phyloP scores from a whole-genome alignment of 2,888 invertebrate genomes.

The Hybos culiciformis region DNA sequence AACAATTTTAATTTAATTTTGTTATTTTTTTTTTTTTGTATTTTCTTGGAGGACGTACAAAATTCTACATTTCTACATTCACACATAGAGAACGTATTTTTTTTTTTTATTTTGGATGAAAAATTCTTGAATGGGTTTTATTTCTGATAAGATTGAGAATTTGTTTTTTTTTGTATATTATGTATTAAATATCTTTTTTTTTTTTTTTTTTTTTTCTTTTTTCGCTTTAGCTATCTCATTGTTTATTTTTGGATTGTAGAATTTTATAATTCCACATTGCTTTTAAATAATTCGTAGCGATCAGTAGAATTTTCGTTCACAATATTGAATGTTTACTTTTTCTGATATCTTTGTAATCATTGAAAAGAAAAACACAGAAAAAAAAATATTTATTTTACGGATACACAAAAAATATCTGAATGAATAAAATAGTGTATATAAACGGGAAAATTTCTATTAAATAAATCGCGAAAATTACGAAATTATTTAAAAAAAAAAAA shows the following conservation, averaged over 20 bases:
- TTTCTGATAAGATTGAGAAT: no score
- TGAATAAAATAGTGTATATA: background rate
- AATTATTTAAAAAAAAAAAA: background rate
- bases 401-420: background rate
- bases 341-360: no score
- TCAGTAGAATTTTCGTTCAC: constrained; percentile 6
- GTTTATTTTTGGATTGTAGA: no score
- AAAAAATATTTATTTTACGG: background rate
- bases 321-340: background rate
- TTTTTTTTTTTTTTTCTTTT: background rate
- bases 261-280: constrained; percentile 11
- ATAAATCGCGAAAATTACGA: background rate
- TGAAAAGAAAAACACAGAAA: background rate
- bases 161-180: no score
- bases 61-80: no score
- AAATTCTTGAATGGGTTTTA: no score
- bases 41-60: no score
- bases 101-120: no score
- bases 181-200: background rate
- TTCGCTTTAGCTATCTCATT: no score
- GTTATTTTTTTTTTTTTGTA: no score
- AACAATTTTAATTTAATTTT: no score
- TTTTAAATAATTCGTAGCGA: background rate
- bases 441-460: background rate
- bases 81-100: no score